A percentile compares a stretch with the other conserved stretches of the same genome.
Conservation (phyloP, 2,797 vertebrate species). For the Karalla daura region DNA sequence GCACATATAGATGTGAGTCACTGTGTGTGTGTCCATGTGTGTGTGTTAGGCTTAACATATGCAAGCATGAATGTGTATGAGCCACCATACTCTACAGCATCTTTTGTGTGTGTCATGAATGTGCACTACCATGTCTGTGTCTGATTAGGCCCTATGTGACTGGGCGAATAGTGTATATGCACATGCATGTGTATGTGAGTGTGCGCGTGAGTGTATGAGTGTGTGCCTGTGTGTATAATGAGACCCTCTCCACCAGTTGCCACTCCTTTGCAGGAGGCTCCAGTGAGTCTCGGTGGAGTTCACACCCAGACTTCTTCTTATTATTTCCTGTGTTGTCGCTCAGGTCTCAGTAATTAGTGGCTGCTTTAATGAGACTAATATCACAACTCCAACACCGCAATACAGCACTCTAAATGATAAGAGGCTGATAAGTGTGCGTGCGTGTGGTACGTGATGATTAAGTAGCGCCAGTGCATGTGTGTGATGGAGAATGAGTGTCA, state of each 20-base stretch:
- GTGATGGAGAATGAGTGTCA: slow-evolving; percentile 53
- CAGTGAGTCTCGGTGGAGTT: slow-evolving; percentile 39
- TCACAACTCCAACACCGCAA: slow-evolving; percentile 54
- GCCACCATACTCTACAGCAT: neutral
- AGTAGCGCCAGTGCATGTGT: slow-evolving; percentile 43
- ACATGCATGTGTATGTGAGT: neutral
- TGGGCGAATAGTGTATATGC: neutral
- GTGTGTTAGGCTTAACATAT: neutral
- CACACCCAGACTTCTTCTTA: slow-evolving; percentile 47
- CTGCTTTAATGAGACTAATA: slow-evolving; percentile 72
- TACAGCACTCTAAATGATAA: slow-evolving; percentile 60
- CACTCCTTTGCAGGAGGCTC: slow-evolving; percentile 27
- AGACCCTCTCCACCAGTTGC: slow-evolving; percentile 43
- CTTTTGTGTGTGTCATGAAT: neutral
- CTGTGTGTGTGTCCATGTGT: neutral
- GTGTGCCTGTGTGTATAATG: slow-evolving; percentile 17
- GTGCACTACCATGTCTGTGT: neutral
- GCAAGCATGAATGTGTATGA: neutral
- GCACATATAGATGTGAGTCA: too few relatives aligned
- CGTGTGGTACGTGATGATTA: slow-evolving; percentile 43
- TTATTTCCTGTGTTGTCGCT: slow-evolving; percentile 65
- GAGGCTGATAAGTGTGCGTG: slow-evolving; percentile 45
- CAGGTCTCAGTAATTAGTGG: slow-evolving; percentile 63
- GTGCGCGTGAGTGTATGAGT: neutral
- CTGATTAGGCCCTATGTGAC: neutral